phyloP scores from a whole-genome alignment of 2,888 invertebrate genomes.

The Pseudococcus longispinus region DNA sequence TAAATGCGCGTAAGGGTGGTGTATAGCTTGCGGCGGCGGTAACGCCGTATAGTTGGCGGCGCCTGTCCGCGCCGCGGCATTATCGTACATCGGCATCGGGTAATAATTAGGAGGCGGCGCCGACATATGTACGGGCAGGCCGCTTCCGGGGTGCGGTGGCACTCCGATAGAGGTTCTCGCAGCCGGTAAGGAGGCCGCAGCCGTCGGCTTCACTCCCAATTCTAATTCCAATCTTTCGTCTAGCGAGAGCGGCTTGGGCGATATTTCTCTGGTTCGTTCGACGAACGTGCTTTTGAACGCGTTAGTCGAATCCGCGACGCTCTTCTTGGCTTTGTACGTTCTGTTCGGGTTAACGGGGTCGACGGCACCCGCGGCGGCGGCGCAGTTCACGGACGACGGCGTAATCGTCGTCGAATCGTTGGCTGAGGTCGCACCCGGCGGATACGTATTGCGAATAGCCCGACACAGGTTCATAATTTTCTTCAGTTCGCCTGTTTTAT shows the following conservation, averaged over 20 bases:
- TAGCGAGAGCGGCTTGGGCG: constrained; percentile 69
- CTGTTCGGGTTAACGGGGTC: not conserved
- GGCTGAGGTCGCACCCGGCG: not conserved
- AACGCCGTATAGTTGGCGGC: not conserved
- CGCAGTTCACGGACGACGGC: not conserved
- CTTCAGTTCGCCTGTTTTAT: not conserved
- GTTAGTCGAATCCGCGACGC: constrained; percentile 67
- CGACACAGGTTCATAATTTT: constrained; percentile 14
- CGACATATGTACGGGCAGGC: constrained; percentile 17
- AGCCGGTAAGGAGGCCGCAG: constrained; percentile 57
- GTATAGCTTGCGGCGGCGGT: not conserved
- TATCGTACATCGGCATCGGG: constrained; percentile 6
- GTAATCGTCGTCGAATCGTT: not conserved
- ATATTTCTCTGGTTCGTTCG: constrained; percentile 60
- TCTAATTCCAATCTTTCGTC: constrained; percentile 70
- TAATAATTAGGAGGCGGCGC: not conserved
- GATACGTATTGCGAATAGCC: constrained; percentile 14
- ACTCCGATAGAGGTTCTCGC: not conserved
- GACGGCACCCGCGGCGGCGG: constrained; percentile 5
- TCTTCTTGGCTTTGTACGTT: constrained; percentile 59
- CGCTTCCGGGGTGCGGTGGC: not conserved
- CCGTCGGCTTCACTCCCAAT: constrained; percentile 66
- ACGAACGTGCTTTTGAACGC: constrained; percentile 59
- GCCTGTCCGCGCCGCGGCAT: not conserved
- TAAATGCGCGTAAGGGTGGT: not conserved